Conservation (phyloP, 1,140 invertebrate genomes). For the Chlorops oryzae region DNA sequence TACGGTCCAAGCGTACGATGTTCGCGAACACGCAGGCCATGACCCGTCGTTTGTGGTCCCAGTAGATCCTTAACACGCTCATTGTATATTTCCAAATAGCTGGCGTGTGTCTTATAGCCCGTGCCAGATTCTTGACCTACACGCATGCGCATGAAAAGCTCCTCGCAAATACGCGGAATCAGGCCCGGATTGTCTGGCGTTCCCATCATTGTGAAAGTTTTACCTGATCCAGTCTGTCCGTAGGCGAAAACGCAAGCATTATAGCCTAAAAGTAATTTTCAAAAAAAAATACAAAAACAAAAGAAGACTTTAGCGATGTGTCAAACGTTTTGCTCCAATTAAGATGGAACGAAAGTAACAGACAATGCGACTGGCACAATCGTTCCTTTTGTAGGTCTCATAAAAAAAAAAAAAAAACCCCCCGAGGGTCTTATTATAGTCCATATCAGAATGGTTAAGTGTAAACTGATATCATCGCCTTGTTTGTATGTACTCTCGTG, state of each 20-base stretch:
- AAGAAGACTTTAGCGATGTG: not conserved
- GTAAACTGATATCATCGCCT: no score
- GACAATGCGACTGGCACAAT: no score
- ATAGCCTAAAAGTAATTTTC: slow-evolving; percentile 65
- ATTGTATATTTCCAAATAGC: slow-evolving; percentile 89
- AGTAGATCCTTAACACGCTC: slow-evolving; percentile 84
- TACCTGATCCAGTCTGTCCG: slow-evolving; percentile 75
- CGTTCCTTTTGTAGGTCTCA: no score
- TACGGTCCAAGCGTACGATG: slow-evolving; percentile 89
- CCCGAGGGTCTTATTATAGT: no score
- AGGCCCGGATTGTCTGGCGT: slow-evolving; percentile 71
- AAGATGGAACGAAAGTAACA: no score
- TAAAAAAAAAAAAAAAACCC: no score
- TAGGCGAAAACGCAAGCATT: slow-evolving; percentile 97
- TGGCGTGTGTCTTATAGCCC: slow-evolving; percentile 76
- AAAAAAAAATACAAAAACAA: slow-evolving; percentile 14
- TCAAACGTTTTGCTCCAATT: no score
- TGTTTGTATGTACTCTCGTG: no score
- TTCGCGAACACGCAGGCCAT: slow-evolving; percentile 79
- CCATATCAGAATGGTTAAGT: no score
- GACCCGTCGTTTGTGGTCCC: slow-evolving; percentile 59
- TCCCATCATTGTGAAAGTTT: slow-evolving; percentile 99
- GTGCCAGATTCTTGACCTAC: slow-evolving; percentile 73
- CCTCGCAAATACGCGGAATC: slow-evolving; percentile 81
- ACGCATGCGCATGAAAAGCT: slow-evolving; percentile 66